phyloP scores from a whole-genome alignment of 2,113 vertebrate species.

The Meles meles region DNA sequence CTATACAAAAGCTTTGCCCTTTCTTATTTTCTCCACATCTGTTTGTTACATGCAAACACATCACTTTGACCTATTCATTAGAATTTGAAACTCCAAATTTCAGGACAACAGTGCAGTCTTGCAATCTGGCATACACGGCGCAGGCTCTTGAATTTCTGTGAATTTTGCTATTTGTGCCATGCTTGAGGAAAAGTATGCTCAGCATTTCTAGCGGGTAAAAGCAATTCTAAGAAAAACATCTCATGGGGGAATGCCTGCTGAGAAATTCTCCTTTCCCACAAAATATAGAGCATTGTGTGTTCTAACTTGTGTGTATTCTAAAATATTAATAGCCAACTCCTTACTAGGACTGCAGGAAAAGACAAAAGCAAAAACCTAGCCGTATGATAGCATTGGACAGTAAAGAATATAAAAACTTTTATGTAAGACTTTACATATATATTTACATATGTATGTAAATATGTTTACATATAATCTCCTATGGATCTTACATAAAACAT shows the following conservation, averaged over 20 bases:
- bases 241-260: not conserved
- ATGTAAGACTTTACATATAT: not conserved
- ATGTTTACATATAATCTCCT: not conserved
- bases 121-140: not conserved
- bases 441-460: not conserved
- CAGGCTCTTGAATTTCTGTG: not conserved
- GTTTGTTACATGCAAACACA: not conserved
- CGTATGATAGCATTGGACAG: not conserved
- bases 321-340: not conserved
- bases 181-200: conserved; percentile 46
- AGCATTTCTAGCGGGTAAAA: conserved; percentile 49
- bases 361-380: not conserved
- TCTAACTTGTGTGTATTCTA: conserved; percentile 42
- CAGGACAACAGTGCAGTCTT: conserved; percentile 1
- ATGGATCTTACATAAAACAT: not conserved
- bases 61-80: conserved; percentile 6
- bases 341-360: conserved; percentile 6
- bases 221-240: not conserved
- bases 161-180: conserved; percentile 30
- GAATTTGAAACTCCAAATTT: not conserved
- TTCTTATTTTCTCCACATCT: not conserved
- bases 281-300: accelerated
- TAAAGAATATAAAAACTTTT: not conserved
- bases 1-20: not conserved
- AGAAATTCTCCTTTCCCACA: conserved; percentile 4